Base-by-base conservation (phyloP, 2,797 vertebrate genomes). In the Sebastes cheni region DNA sequence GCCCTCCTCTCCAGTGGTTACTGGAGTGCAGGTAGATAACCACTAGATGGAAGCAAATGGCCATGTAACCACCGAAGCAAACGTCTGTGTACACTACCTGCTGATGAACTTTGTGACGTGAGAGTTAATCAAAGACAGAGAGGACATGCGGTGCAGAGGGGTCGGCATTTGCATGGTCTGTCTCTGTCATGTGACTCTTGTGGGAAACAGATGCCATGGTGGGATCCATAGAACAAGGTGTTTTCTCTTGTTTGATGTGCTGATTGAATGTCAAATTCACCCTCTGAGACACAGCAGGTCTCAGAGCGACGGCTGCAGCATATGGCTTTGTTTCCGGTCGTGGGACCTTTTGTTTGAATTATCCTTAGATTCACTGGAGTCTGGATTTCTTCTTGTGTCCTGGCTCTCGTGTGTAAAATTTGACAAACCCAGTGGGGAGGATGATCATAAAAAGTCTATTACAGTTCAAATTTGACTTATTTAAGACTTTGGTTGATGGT, bases 41-140 rank as follows among this genome's bases (percentile, higher is more conserved):
- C 89, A 87, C 87, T 85, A 91, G 91, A 78, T 79, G 87, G 89
- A 68, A 59, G 80, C 83, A 90, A 34, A 69, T 3, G 2, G 11
- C 71, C 36, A 36, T 5, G 23, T 9, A 20, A 69, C 10, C 4
- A 7, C 25, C 3, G 14, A 22, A 52, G n/a, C 23, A 9, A 16
- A 7, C 0, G 6, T 50, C 50, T 11, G 8, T 7, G 5, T 4
- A 0, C 3, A 8, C 27, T 52, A 27, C 69, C 67, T 77, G 25
- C 66, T 68, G 54, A 59, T 20, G 66, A 25, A 6, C 8, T 23
- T 18, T 7, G 20, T 30, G 52, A 54, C 2, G 0, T 27, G 68
- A 18, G 29, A 22, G 13, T 12, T 2, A 55, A 71, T 71, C 42
- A 72, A 20, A 75, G 13, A 18, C 50, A 1, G 22, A 12, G 46